Evolutionary conservation across 2,797 vertebrate genomes (phyloP), one percentile per base, ranked within the genome.

Genomic region (Hipposideros larvatus): DNA sequence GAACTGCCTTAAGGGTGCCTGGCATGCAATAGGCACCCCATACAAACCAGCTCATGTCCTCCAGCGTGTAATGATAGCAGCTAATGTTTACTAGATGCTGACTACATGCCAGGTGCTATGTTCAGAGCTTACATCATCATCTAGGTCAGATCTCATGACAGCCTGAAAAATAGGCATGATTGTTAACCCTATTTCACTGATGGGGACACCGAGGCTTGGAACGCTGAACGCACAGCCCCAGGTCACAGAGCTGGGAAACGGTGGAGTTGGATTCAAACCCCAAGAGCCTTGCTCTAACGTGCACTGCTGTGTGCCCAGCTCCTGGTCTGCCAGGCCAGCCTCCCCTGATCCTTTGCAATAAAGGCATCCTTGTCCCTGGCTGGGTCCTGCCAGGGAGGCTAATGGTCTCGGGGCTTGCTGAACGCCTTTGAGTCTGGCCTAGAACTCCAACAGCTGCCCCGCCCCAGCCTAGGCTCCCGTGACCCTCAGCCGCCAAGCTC

Each of bases 281-380:
- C 26, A 0, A 57, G 63, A 5, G 1, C 55, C 53, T 77, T 7
- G 15, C 46, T 73, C 46, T 53, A 22, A 22, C 1, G 41, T 18
- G 0, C 11, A 7, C 46, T 4, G 41, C 90, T 11, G 4, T 18
- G 21, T 7, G 75, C 73, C 34, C 65, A 37, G 63, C 48, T 28
- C 68, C 71, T n/a, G n/a, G 82, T 22, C 65, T 41, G 77, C 65
- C 41, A 3, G 57, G 41, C 74, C 48, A 15, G 9, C 75, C 41
- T 82, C 28, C 66, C 63, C 24, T 2, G 21, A 43, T n/a, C 57
- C 68, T 31, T 66, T 26, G n/a, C 34, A 26, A 92, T 74, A 90
- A 90, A 95, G 59, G 53, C 26, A 1, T 79, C 85, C 87, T 88
- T 94, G 83, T 93, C 87, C 43, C 26, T 68, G 3, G 10, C 10